A percentile compares a stretch with the other conserved stretches of the same genome.
Conservation (phyloP, 2,113 vertebrate species). For the Brienomyrus brachyistius region DNA sequence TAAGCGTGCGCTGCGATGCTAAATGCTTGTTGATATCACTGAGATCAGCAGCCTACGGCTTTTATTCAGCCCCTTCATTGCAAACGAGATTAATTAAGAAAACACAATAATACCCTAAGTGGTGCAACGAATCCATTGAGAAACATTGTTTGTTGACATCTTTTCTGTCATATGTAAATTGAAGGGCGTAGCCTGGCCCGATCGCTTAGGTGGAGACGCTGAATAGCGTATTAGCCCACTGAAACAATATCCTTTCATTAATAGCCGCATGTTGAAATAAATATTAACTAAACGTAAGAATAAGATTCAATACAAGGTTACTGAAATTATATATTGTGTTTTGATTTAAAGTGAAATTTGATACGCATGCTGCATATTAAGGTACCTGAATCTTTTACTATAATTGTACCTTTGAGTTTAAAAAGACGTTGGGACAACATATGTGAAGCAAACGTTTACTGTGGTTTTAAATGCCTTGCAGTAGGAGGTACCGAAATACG, state of each 20-base stretch:
- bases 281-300: neutral
- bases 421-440: neutral
- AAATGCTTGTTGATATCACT: constrained; percentile 16
- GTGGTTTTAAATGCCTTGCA: neutral
- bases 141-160: neutral
- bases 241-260: neutral
- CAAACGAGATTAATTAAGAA: neutral
- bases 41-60: neutral
- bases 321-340: neutral
- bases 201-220: neutral
- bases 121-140: neutral
- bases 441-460: neutral
- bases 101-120: neutral
- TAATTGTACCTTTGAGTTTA: neutral
- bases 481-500: neutral
- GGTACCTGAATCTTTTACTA: neutral
- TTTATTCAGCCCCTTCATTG: neutral
- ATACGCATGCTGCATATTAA: neutral
- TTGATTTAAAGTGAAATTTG: neutral
- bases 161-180: neutral
- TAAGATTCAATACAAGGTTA: neutral
- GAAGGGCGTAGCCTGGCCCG: neutral
- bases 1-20: neutral
- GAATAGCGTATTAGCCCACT: neutral
- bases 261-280: neutral